phyloP scores from a whole-genome alignment of 2,888 invertebrate genomes.

The Micropterix aruncella region DNA sequence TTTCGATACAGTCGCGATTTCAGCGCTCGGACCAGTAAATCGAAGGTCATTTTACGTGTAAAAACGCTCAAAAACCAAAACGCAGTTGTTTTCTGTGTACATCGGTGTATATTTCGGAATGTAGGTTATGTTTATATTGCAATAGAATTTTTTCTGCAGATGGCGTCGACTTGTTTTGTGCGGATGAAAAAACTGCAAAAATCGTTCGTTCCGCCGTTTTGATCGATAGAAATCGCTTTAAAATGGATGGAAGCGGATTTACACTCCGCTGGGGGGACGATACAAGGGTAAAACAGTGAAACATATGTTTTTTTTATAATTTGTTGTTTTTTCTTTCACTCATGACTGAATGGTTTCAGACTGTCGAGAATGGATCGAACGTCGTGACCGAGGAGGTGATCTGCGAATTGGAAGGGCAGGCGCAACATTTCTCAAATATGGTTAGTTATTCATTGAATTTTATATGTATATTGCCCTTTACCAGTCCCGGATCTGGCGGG shows the following conservation, averaged over 20 bases:
- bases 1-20: slow-evolving; percentile 13
- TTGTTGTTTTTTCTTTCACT: neutral
- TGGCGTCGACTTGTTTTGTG: neutral
- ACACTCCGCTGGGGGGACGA: slow-evolving; percentile 34
- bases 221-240: no score
- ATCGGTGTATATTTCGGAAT: neutral
- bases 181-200: neutral
- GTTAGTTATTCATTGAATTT: slow-evolving; percentile 16
- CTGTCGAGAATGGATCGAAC: neutral
- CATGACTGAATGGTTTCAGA: neutral
- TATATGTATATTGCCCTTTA: no score
- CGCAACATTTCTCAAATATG: slow-evolving; percentile 23
- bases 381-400: slow-evolving; percentile 23
- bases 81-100: neutral
- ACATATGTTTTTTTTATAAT: neutral
- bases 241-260: slow-evolving; percentile 23
- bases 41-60: neutral
- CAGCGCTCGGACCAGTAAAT: neutral
- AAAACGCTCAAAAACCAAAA: neutral
- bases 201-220: no score
- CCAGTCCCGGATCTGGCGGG: no score
- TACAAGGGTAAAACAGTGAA: slow-evolving; percentile 22
- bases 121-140: neutral
- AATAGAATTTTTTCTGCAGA: neutral
- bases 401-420: slow-evolving; percentile 23